Evolutionary conservation across 2,113 vertebrate species (phyloP).

Genomic region (Myodes glareolus): DNA sequence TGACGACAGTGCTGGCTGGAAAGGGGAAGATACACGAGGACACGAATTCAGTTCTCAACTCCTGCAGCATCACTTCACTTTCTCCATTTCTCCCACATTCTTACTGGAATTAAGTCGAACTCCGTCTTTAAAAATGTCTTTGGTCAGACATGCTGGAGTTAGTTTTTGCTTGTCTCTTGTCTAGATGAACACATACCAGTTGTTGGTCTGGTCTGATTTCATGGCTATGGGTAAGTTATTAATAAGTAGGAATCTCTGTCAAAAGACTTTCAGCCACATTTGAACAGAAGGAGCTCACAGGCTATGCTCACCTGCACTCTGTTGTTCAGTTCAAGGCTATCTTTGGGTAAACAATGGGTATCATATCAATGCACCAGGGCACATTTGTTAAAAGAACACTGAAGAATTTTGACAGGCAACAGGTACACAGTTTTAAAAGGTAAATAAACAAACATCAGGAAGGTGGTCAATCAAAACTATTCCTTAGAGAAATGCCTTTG

Average conservation of each 20-base stretch:
- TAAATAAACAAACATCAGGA: not conserved
- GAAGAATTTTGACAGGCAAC: not conserved
- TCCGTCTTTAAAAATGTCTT: not conserved
- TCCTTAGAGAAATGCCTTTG: not conserved
- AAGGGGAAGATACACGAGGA: not conserved
- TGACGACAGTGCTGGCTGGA: not conserved
- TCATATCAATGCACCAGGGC: not conserved
- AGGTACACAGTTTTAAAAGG: not conserved
- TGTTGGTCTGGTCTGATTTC: not conserved
- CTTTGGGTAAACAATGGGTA: not conserved
- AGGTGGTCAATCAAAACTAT: not conserved
- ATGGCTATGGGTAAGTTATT: not conserved
- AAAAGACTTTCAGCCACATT: not conserved
- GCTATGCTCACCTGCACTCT: not conserved
- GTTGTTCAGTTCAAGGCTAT: not conserved
- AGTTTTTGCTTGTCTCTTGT: not conserved
- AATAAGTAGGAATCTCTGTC: not conserved
- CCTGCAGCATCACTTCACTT: not conserved
- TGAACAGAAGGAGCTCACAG: not conserved
- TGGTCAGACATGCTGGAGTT: not conserved
- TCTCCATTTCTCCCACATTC: not conserved
- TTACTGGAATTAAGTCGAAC: not conserved
- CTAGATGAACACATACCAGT: not conserved
- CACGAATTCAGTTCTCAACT: not conserved
- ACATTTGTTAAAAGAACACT: not conserved